Evolutionary conservation across 35 echinoderm and acorn worm species (phyloP).

Genomic region (Apostichopus californicus): DNA sequence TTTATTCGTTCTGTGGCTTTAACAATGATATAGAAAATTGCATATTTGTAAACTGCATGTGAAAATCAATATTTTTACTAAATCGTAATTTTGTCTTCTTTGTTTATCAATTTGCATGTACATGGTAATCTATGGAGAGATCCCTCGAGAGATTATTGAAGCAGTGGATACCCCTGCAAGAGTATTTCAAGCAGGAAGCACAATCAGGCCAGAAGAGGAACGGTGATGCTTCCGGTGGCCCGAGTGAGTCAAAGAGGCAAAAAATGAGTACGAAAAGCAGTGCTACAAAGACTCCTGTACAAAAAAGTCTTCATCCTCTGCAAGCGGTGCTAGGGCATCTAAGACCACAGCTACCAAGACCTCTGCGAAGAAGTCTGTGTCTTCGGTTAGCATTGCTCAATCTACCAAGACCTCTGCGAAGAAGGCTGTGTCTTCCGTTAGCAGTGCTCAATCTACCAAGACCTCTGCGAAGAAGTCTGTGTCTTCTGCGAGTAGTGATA

Average conservation of each 20-base stretch:
- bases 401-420: background rate
- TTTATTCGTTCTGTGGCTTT: too few relatives aligned
- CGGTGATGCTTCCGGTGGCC: slow-evolving; percentile 11
- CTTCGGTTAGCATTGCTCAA: background rate
- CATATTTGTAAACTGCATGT: background rate
- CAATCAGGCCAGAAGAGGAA: slow-evolving; percentile 46
- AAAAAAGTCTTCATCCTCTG: background rate
- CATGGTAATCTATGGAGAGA: slow-evolving; percentile 40
- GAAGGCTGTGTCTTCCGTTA: background rate
- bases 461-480: background rate
- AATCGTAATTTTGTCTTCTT: too few relatives aligned
- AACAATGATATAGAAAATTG: background rate
- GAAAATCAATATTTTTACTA: too few relatives aligned
- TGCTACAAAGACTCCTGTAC: background rate
- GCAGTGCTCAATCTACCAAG: background rate
- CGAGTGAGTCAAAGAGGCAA: slow-evolving; percentile 31
- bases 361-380: background rate
- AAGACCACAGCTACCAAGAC: background rate
- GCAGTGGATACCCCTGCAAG: slow-evolving; percentile 47
- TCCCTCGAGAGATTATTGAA: slow-evolving; percentile 48
- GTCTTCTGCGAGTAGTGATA: background rate
- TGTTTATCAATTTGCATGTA: background rate
- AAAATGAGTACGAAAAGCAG: too few relatives aligned
- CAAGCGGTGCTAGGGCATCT: slow-evolving; percentile 3
- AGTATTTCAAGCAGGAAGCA: slow-evolving; percentile 55